Percentiles rank a stretch among this genome's conserved stretches.
Evolutionary conservation across 2,888 invertebrate genomes (phyloP).

Genomic region (Sipha maydis): DNA sequence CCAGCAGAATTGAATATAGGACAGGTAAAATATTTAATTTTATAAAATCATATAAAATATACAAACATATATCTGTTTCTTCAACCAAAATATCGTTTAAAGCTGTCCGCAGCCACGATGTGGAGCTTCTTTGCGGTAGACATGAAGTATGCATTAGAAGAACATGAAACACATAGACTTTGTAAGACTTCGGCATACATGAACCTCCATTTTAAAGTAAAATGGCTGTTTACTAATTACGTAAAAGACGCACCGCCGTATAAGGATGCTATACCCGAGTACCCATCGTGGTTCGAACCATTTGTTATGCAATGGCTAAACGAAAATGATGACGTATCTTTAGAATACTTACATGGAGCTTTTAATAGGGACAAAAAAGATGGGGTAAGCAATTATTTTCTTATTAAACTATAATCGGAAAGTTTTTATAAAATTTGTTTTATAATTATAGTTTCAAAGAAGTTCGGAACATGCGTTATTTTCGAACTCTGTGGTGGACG

Average conservation of each 20-base stretch:
- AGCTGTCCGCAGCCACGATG: constrained; percentile 97
- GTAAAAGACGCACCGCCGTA: constrained; percentile 97
- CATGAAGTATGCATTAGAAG: constrained; percentile 97
- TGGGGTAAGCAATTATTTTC: constrained; percentile 74
- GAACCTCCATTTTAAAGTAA: constrained; percentile 99
- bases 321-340: constrained; percentile 98
- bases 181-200: constrained; percentile 99
- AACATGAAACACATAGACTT: constrained; percentile 93
- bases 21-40: constrained; percentile 72
- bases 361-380: constrained; percentile 97
- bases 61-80: neutral
- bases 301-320: constrained; percentile 99
- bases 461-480: constrained; percentile 98
- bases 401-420: constrained; percentile 15
- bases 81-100: neutral
- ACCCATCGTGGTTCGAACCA: constrained; percentile 99
- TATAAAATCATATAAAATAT: neutral
- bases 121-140: constrained; percentile 97
- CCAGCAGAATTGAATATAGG: constrained; percentile 99
- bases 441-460: constrained; percentile 87
- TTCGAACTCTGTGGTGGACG: constrained; percentile 99
- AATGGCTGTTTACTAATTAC: constrained; percentile 98
- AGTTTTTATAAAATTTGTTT: constrained; percentile 48
- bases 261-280: constrained; percentile 96
- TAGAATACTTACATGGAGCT: constrained; percentile 98